Evolutionary conservation across 2,113 vertebrate species (phyloP), one percentile per base, ranked within the genome.

Genomic region (Brienomyrus longianalis): DNA sequence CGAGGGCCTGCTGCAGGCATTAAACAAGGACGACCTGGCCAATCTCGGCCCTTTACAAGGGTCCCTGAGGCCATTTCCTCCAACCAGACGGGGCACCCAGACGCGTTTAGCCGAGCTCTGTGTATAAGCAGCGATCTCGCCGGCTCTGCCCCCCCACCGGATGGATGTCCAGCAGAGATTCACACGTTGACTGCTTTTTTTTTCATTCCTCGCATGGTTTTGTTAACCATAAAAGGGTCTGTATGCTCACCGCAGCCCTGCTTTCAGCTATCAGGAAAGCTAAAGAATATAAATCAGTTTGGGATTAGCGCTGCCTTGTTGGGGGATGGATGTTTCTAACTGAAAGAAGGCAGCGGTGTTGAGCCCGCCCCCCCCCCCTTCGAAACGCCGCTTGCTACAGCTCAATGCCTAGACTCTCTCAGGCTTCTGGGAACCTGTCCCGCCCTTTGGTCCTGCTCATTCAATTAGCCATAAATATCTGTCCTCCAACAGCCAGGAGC

Each of bases 391-490:
- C n/a, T 51, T 15, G 10, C 85, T 54, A 31, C 66, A 51, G 59
- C 31, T 70, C 27, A 77, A 27, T 66, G 56, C 59, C 10, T 11
- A 4, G 66, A 88, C 11, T 77, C 56, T 59, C 48, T 54, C 47
- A 19, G 43, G 50, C 17, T 10, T 21, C 74, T 83, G 74, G 10
- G 88, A 83, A 43, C 50, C 11, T 11, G 27, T 83, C 47, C 66
- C 70, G 51, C 15, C 21, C 31, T n/a, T 27, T 19, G 35, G 45
- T 51, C 31, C 31, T 39, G 21, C 27, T 83, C 70, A 56, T 52
- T 51, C 27, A 52, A 50, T 83, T 83, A 83, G n/a, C 88, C 80
- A 52, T 89, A 83, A 89, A 89, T 89, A 83, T 43, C 74, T 27
- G 17, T 50, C 50, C 66, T 35, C 66, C 15, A 3, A 21, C 70